Conservation (phyloP, 1,140 invertebrate species). For the Lucilia cuprina region DNA sequence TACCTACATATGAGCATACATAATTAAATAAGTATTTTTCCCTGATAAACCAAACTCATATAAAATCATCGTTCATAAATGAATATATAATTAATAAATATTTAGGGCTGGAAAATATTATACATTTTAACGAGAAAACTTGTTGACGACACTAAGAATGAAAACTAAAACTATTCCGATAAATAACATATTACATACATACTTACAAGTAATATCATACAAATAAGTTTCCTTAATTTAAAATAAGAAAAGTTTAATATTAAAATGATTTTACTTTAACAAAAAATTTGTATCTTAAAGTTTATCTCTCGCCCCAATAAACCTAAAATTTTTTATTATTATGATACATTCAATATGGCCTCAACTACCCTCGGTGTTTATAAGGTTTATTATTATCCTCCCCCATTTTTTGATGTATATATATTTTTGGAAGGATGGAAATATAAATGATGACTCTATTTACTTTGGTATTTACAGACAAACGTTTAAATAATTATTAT, state of each 20-base stretch:
- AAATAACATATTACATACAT: not conserved
- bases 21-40: not conserved
- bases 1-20: not conserved
- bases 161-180: not conserved
- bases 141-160: not conserved
- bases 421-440: not conserved
- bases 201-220: not conserved
- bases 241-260: not conserved
- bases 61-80: not conserved
- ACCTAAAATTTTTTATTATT: constrained; percentile 15
- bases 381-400: not conserved
- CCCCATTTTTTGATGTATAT: not conserved
- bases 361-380: not conserved
- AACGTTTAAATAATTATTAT: not conserved
- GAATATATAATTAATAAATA: not conserved
- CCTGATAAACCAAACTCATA: not conserved
- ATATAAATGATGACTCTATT: not conserved
- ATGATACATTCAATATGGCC: constrained; percentile 27
- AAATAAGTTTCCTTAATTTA: no score
- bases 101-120: not conserved
- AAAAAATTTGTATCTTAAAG: no score
- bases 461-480: not conserved
- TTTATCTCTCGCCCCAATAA: no score
- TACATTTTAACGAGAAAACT: not conserved
- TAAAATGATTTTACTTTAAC: not conserved